Evolutionary conservation across 2,797 vertebrate genomes (phyloP), one percentile per base, ranked within the genome.

Genomic region (Morelia viridis): DNA sequence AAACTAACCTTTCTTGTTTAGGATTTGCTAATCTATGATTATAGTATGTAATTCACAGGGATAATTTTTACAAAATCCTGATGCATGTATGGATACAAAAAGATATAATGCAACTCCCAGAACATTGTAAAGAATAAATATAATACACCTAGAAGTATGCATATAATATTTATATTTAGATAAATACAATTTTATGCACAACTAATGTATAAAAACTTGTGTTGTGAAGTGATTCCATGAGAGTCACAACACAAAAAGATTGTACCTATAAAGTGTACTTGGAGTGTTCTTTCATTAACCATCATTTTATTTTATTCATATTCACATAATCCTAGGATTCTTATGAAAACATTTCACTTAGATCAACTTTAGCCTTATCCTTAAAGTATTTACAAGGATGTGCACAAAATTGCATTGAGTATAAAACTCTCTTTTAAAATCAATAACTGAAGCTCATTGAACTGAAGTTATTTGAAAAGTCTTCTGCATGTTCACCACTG

Each of bases 341-440:
- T n/a, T 57, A 31, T 19, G 53, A 88, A 89, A 92, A 94, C 94
- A 96, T 93, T 94, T 94, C 95, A 35, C 96, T 97, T 96, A 85
- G 35, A 83, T 88, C 22, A 89, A 83, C 94, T 86, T 61, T 93
- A 91, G 56, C 93, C 92, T 94, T 92, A 24, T 93, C 60, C 28
- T 58, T 88, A 95, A 94, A 95, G 89, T 87, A 94, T 91, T 57
- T 91, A 92, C 26, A 76, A 31, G 61, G 87, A 68, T 46, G 92
- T 88, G 90, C 10, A 88, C 93, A 95, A 96, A 95, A 95, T 50
- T 96, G 90, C 64, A 24, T 89, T 91, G 85, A 91, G 50, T 85
- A 91, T 88, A 31, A 94, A 94, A 95, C 88, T 93, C 71, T 90
- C 71, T 89, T 85, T 87, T 93, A 93, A 94, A 96, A 83, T 1